A percentile compares a stretch with the other conserved stretches of the same genome.
These are phyloP conservation scores for Cylloceria caligata DNA, from an alignment of 2,888 invertebrate species.

Conservation along the genomic window DNA sequence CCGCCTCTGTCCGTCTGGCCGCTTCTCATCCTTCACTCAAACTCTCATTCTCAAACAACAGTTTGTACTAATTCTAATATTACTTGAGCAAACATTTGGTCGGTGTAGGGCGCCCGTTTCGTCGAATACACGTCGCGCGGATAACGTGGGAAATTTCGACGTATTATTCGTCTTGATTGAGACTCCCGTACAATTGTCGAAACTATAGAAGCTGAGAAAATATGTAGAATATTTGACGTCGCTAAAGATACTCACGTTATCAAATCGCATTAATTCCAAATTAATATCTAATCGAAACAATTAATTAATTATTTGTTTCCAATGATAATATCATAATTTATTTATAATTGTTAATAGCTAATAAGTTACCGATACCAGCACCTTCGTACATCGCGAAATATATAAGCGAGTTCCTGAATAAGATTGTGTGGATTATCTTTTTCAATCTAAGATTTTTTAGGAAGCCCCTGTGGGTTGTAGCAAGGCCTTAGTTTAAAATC, in stretches of 20 bases:
- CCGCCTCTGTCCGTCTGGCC: conserved; percentile 21
- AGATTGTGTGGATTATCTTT: no score
- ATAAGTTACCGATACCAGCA: no score
- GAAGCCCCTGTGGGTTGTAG: no score
- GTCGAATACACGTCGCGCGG: conserved; percentile 1
- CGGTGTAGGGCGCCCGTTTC: not conserved
- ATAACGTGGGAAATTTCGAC: conserved; percentile 33
- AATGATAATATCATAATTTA: no score
- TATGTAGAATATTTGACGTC: not conserved
- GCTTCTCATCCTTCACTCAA: conserved; percentile 43
- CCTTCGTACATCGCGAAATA: no score
- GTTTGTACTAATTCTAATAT: conserved; percentile 76
- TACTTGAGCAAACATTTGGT: conserved; percentile 76
- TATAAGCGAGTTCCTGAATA: no score
- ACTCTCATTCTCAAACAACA: conserved; percentile 46
- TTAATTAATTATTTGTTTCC: no score
- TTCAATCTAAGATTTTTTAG: no score
- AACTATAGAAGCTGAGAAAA: not conserved
- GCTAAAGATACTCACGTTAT: not conserved
- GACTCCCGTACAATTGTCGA: not conserved
- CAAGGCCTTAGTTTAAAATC: no score
- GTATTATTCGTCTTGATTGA: conserved; percentile 3
- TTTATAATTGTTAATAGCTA: no score
- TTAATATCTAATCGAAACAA: no score
- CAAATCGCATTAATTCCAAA: no score